Conservation (phyloP, 2,113 vertebrate genomes). For the Spheniscus mendiculus region DNA sequence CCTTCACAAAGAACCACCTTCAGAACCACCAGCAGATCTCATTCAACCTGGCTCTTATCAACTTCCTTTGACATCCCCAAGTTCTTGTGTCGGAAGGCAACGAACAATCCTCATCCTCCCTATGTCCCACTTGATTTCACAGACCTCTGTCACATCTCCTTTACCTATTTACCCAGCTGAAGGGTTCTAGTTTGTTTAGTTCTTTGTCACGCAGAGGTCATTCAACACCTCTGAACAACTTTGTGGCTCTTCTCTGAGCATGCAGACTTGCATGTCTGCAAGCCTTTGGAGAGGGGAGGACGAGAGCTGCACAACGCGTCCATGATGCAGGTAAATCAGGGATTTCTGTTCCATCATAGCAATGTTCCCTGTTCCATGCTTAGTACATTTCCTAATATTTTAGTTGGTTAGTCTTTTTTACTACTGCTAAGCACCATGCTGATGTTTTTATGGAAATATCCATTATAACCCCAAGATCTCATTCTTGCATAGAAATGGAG, state of each 20-base stretch:
- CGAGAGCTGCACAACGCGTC: rapidly evolving
- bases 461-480: neutral
- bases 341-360: neutral
- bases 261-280: too few species aligned
- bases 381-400: neutral
- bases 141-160: neutral
- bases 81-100: neutral
- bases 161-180: neutral
- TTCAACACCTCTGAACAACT: neutral
- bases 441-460: neutral
- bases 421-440: rapidly evolving
- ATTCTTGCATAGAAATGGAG: neutral
- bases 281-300: neutral
- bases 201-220: neutral
- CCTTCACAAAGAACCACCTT: neutral
- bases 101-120: neutral
- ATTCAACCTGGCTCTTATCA: neutral
- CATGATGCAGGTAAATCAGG: neutral
- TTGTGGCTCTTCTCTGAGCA: neutral
- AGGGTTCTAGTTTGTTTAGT: neutral
- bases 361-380: neutral
- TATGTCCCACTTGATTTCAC: neutral
- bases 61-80: neutral
- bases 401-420: neutral
- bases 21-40: neutral